Evolutionary conservation across 1,140 invertebrate genomes (phyloP), one percentile per base, ranked within the genome.

Genomic region (Drosophila sechellia): DNA sequence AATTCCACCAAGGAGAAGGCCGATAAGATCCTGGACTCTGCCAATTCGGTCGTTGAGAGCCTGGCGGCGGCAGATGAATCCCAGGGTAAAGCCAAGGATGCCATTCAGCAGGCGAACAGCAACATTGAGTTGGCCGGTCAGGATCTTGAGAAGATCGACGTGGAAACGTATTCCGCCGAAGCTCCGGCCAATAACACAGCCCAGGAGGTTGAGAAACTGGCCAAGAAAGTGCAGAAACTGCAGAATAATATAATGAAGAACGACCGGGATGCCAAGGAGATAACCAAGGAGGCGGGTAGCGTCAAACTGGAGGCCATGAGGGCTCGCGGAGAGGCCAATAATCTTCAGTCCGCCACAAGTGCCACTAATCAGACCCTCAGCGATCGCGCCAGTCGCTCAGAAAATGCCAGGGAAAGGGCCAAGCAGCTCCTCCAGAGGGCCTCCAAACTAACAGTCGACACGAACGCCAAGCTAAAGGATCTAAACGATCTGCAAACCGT

Each of bases 171-270:
- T 34, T 94, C 95, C 64, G 97, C 97, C 1, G 94, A 95, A 79
- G 93, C 94, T 37, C 96, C 96, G 72, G 95, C 96, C 0, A 95
- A 95, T 59, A 94, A 95, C 56, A 97, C 96, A 1, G 94, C 95
- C 34, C 92, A 93, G 31, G 94, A 95, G 42, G 95, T 98, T 1
- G 94, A 95, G 42, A 83, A 92, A 1, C 90, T 98, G 52, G 95
- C 95, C 40, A 92, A 93, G 0, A 93, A 95, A 52, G 92, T 98
- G 13, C 95, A 95, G 66, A 94, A 94, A 39, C 93, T 98, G 10
- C 95, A 97, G 79, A 95, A 95, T 53, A 95, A 96, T 80, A 96
- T 96, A 50, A 93, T 95, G 3, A 95, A 95, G 86, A 97, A 98
- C 90, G 95, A 96, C 74, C 92, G 93, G 42, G 94, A 94, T 72